phyloP scores from a whole-genome alignment of 2,113 vertebrate species.

The Salvelinus alpinus region DNA sequence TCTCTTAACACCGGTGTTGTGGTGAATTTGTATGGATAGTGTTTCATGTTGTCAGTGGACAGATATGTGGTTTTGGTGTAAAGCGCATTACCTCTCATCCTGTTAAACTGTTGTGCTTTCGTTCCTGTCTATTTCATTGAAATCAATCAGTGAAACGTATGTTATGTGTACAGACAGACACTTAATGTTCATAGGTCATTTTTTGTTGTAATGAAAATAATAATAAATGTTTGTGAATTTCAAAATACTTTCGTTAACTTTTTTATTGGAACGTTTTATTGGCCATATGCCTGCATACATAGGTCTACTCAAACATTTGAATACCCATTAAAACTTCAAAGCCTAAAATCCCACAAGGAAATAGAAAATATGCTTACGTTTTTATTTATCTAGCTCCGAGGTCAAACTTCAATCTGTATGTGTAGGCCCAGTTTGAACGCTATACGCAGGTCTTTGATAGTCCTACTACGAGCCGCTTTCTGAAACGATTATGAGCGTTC shows the following conservation, averaged over 20 bases:
- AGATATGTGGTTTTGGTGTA: conserved; percentile 75
- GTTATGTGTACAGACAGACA: conserved; percentile 80
- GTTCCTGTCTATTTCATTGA: conserved; percentile 79
- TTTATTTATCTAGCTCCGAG: background rate
- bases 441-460: background rate
- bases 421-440: background rate
- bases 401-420: background rate
- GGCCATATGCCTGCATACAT: background rate
- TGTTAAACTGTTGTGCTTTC: conserved; percentile 78
- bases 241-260: conserved; percentile 51
- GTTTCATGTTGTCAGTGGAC: conserved; percentile 51
- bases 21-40: conserved; percentile 78
- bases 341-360: background rate
- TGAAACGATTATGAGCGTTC: background rate
- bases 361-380: background rate
- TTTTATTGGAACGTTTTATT: conserved; percentile 43
- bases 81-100: conserved; percentile 73
- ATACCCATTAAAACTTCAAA: no score
- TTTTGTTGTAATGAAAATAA: conserved; percentile 83
- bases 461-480: background rate
- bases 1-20: conserved; percentile 58
- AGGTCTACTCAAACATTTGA: background rate
- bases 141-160: conserved; percentile 84
- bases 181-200: conserved; percentile 82
- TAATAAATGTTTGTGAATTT: conserved; percentile 94